Conservation (phyloP, 2,113 vertebrate species). For the Gasterosteus nipponicus region DNA sequence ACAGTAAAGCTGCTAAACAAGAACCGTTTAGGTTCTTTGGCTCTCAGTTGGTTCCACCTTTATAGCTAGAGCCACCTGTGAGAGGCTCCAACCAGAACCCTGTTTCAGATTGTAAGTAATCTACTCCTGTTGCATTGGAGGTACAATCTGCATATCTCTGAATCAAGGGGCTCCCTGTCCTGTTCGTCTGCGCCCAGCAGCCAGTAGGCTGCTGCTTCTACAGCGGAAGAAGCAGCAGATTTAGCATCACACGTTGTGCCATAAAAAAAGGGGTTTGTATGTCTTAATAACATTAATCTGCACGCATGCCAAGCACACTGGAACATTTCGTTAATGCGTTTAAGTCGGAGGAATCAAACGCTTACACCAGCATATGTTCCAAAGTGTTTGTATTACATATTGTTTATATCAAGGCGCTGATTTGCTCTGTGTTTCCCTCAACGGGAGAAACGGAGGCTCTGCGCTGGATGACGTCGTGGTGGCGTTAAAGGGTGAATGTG, state of each 20-base stretch:
- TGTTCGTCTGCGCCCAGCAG: too few relatives aligned
- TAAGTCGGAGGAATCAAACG: neutral
- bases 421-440: constrained; percentile 18
- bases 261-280: neutral
- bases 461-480: too few relatives aligned
- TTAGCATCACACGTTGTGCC: constrained; percentile 33
- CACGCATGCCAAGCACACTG: neutral
- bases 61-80: neutral
- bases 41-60: neutral
- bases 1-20: neutral
- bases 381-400: neutral
- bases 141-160: too few relatives aligned
- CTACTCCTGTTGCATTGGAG: too few relatives aligned
- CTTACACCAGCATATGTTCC: constrained; percentile 32
- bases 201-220: neutral
- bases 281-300: constrained; percentile 59
- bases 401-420: neutral
- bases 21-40: too few relatives aligned
- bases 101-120: neutral
- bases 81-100: neutral
- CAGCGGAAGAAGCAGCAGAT: neutral
- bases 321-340: neutral
- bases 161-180: neutral
- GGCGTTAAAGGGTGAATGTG: too few relatives aligned
- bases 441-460: neutral